Conservation (phyloP, 2,113 vertebrate genomes). For the Perca flavescens region DNA sequence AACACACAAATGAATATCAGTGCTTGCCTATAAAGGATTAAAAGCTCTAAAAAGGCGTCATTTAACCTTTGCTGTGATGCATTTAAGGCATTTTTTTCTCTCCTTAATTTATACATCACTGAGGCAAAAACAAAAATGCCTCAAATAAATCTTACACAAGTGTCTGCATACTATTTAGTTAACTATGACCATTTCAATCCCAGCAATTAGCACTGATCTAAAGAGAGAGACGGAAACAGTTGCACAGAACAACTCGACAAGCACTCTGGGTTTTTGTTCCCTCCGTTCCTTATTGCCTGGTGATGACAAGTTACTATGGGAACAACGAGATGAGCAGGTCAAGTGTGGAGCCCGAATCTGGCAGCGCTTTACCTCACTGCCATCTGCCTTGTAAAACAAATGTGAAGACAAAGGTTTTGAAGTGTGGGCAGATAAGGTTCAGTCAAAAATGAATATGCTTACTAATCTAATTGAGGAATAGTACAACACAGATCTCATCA, state of each 20-base stretch:
- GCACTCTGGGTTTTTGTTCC: conserved; percentile 9
- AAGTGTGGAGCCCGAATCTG: conserved; percentile 54
- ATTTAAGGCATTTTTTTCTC: not conserved
- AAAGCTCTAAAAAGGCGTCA: not conserved
- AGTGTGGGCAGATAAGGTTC: not conserved
- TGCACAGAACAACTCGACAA: not conserved
- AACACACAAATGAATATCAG: not conserved
- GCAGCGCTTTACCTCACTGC: conserved; percentile 63
- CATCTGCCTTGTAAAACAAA: conserved; percentile 74
- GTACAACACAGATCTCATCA: not conserved
- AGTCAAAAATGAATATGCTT: not conserved
- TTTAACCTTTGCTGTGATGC: not conserved
- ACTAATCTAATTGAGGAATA: not conserved
- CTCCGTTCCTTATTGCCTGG: conserved; percentile 29
- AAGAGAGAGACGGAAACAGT: not conserved
- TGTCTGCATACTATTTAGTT: not conserved
- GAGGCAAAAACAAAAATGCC: not conserved
- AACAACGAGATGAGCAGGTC: conserved; percentile 65
- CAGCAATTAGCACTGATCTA: not conserved
- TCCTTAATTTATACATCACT: not conserved
- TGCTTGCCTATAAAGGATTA: not conserved
- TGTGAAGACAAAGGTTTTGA: conserved; percentile 32
- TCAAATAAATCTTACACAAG: not conserved
- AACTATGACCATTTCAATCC: not conserved
- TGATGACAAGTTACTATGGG: conserved; percentile 66